These are phyloP conservation scores for Doryteuthis pealeii DNA, from an alignment of 1,140 invertebrate species.

Conservation along the genomic window DNA sequence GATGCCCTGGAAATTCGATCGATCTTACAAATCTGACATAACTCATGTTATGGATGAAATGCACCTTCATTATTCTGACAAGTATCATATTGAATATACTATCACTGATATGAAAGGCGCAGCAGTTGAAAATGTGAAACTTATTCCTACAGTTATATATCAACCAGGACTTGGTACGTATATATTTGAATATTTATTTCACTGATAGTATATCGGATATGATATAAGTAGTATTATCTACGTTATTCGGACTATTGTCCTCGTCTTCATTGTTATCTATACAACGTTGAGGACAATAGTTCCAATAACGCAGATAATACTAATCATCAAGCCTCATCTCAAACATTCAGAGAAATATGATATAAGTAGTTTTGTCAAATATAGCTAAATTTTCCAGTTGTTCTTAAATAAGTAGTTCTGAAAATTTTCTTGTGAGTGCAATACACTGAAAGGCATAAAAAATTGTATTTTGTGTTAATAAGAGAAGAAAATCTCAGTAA, in stretches of 20 bases:
- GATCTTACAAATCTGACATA: conserved; percentile 33
- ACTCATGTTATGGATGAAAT: conserved; percentile 19
- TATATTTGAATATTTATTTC: not conserved
- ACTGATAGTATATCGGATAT: not conserved
- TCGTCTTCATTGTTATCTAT: no score
- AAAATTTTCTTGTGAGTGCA: not conserved
- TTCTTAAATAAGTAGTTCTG: not conserved
- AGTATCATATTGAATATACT: conserved; percentile 16
- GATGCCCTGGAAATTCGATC: conserved; percentile 28
- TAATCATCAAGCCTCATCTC: no score
- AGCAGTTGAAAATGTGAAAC: not conserved
- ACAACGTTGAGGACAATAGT: no score
- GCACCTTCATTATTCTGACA: conserved; percentile 21
- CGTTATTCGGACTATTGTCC: no score
- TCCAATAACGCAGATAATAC: no score
- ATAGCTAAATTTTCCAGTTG: not conserved
- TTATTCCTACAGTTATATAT: conserved; percentile 21
- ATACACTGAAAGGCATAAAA: not conserved
- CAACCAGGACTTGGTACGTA: conserved; percentile 20
- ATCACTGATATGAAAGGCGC: conserved; percentile 18
- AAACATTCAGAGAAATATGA: no score
- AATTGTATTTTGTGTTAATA: not conserved
- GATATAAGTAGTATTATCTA: no score
- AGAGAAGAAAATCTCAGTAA: not conserved
- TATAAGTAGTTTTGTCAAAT: not conserved